Percentiles rank a stretch among this genome's conserved stretches.
These are phyloP conservation scores for Chelon labrosus DNA, from an alignment of 2,797 vertebrate species.

Conservation along the genomic window DNA sequence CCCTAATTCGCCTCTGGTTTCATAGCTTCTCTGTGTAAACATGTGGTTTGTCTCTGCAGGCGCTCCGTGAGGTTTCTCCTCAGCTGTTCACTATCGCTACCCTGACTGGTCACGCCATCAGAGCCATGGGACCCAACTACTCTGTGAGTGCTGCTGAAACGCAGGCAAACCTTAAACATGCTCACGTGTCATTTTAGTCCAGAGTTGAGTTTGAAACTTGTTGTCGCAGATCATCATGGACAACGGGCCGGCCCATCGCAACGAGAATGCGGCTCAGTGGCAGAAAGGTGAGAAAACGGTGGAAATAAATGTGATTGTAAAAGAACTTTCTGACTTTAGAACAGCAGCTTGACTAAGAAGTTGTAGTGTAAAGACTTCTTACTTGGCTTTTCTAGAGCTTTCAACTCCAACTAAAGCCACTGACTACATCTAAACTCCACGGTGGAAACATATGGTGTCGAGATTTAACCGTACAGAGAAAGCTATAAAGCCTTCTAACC, in stretches of 20 bases:
- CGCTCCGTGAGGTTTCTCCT: conserved; percentile 73
- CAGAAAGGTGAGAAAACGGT: conserved; percentile 80
- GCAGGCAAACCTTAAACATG: not conserved
- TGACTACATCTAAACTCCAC: too few species aligned
- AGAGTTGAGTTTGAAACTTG: not conserved
- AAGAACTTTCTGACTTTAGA: not conserved
- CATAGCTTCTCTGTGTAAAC: not conserved
- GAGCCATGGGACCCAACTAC: conserved; percentile 88
- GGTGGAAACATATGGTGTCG: too few species aligned
- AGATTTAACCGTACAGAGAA: too few species aligned
- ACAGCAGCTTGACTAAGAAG: not conserved
- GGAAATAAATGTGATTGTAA: not conserved
- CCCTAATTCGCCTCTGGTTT: not conserved
- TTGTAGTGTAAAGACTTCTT: not conserved
- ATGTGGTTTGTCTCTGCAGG: conserved; percentile 70
- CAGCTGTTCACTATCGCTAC: conserved; percentile 88
- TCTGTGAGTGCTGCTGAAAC: conserved; percentile 77
- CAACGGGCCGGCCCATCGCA: conserved; percentile 83
- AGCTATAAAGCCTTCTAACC: too few species aligned
- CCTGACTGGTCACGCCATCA: conserved; percentile 87
- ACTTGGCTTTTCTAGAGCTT: not conserved
- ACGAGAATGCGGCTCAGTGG: conserved; percentile 78
- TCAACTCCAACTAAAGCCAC: too few species aligned
- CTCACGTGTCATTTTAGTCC: not conserved
- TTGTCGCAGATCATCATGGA: conserved; percentile 87